Conservation (phyloP, 2,797 vertebrate species). For the Mus minutoides region DNA sequence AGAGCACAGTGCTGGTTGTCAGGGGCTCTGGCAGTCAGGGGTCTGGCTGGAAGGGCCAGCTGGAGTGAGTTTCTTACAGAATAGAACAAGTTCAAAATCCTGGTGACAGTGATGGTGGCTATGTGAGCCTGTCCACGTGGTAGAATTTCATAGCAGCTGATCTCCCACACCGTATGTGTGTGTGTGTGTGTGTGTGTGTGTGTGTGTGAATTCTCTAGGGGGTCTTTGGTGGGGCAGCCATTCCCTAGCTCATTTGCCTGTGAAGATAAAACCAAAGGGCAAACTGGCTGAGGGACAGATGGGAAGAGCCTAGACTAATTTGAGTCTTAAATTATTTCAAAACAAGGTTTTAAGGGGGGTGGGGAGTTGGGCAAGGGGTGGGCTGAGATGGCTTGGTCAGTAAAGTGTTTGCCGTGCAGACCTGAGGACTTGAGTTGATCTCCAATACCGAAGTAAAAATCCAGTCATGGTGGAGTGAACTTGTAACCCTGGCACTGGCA, state of each 20-base stretch:
- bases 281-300: neutral
- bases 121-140: rapidly evolving
- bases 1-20: too few species aligned
- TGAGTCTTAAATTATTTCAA: constrained; percentile 17
- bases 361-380: neutral
- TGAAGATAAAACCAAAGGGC: neutral
- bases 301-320: neutral
- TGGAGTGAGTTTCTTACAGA: neutral
- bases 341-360: neutral
- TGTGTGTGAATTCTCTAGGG: neutral
- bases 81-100: neutral
- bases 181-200: too few species aligned
- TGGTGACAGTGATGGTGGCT: neutral
- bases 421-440: neutral
- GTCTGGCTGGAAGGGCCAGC: neutral
- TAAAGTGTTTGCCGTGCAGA: neutral
- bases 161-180: neutral
- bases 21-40: too few species aligned
- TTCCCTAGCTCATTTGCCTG: neutral
- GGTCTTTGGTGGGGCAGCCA: neutral
- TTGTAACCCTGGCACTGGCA: neutral
- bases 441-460: neutral
- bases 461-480: neutral
- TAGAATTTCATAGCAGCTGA: neutral
- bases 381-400: neutral